Conservation (phyloP, 2,797 vertebrate species). For the Oreortyx pictus region DNA sequence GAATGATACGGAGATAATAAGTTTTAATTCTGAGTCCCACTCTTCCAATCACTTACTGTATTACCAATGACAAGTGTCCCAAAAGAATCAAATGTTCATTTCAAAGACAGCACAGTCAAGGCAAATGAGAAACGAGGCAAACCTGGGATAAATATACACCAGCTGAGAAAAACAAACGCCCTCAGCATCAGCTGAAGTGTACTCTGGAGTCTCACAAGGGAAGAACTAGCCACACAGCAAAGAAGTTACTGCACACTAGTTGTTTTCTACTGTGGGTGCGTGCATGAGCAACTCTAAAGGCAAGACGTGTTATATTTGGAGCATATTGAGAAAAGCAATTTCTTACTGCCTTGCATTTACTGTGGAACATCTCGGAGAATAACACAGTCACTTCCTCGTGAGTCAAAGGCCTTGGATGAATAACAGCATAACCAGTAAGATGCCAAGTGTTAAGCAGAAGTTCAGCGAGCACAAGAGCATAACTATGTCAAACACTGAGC, state of each 20-base stretch:
- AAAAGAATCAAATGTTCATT: not conserved
- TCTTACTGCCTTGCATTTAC: not conserved
- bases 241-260: not conserved
- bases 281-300: not conserved
- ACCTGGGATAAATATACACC: not conserved
- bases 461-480: not conserved
- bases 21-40: not conserved
- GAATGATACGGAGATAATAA: not conserved
- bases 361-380: constrained; percentile 27
- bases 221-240: not conserved
- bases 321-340: not conserved
- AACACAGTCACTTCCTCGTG: constrained; percentile 63
- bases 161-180: not conserved
- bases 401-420: constrained; percentile 62
- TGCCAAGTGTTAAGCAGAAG: constrained; percentile 29
- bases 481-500: not conserved
- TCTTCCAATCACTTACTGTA: not conserved
- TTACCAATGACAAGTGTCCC: not conserved
- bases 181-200: not conserved
- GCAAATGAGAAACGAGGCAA: not conserved
- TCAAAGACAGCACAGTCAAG: not conserved
- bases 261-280: not conserved
- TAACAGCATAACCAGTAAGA: constrained; percentile 24
- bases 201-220: not conserved
- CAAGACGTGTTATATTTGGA: not conserved